Evolutionary conservation across 2,797 vertebrate genomes (phyloP).

Genomic region (Coendou prehensilis): DNA sequence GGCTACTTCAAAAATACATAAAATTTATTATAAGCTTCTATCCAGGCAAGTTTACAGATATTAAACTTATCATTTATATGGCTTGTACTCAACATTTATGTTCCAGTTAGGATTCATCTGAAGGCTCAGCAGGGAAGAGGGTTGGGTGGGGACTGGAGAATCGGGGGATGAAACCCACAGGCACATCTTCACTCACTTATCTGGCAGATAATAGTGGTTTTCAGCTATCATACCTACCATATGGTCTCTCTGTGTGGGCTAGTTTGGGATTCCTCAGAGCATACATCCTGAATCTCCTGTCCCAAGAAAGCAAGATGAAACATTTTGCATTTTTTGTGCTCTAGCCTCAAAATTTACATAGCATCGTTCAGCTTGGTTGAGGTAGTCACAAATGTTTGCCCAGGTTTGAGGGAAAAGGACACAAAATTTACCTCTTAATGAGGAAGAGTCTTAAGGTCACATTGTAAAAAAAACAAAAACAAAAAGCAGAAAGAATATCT

Average conservation of each 20-base stretch:
- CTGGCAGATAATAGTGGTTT: not conserved
- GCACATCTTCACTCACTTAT: not conserved
- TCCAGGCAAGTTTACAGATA: not conserved
- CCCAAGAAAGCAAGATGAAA: not conserved
- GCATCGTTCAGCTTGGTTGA: not conserved
- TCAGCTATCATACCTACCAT: not conserved
- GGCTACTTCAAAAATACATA: not conserved
- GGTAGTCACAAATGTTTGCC: constrained; percentile 14
- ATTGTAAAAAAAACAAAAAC: constrained; percentile 6
- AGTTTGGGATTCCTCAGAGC: not conserved
- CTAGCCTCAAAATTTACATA: not conserved
- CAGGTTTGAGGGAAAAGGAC: not conserved
- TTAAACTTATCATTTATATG: not conserved
- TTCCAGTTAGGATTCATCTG: not conserved
- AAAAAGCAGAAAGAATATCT: not conserved
- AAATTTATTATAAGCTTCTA: not conserved
- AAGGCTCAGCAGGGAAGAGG: not conserved
- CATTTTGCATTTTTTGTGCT: not conserved
- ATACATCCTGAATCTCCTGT: not conserved
- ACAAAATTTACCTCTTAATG: not conserved
- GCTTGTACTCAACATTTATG: not conserved
- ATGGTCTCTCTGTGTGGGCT: not conserved
- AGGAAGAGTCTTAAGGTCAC: not conserved
- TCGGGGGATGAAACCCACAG: not conserved
- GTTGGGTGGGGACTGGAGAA: not conserved